phyloP scores from a whole-genome alignment of 2,113 vertebrate species.

The Accipiter cooperii region DNA sequence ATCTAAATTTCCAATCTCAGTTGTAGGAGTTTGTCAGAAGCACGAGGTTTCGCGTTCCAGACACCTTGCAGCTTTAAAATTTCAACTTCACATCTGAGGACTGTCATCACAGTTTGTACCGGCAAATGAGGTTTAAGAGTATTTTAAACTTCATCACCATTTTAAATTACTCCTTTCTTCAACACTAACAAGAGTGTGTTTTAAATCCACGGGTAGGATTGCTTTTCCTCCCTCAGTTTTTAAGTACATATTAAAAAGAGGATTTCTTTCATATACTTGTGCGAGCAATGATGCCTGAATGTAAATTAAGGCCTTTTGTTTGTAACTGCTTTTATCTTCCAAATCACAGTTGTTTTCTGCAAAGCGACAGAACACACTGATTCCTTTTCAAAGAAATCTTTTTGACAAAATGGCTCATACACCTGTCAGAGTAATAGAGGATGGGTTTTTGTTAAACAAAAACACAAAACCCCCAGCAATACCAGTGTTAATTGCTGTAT shows the following conservation, averaged over 20 bases:
- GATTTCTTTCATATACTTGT: background rate
- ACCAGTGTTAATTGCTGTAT: background rate
- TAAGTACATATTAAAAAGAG: background rate
- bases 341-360: background rate
- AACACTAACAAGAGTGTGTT: background rate
- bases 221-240: background rate
- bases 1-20: background rate
- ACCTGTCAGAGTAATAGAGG: background rate
- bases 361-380: background rate
- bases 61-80: background rate
- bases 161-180: background rate
- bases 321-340: background rate
- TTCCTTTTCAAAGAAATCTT: constrained; percentile 32
- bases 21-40: background rate
- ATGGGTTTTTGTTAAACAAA: background rate
- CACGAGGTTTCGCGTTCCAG: background rate
- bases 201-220: background rate
- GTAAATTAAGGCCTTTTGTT: background rate
- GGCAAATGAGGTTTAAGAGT: background rate
- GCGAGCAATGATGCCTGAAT: background rate
- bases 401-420: background rate
- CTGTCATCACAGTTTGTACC: background rate
- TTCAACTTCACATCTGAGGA: background rate
- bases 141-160: background rate
- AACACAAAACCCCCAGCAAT: background rate